Evolutionary conservation across 2,888 invertebrate genomes (phyloP).

Genomic region (Euplagia quadripunctaria): DNA sequence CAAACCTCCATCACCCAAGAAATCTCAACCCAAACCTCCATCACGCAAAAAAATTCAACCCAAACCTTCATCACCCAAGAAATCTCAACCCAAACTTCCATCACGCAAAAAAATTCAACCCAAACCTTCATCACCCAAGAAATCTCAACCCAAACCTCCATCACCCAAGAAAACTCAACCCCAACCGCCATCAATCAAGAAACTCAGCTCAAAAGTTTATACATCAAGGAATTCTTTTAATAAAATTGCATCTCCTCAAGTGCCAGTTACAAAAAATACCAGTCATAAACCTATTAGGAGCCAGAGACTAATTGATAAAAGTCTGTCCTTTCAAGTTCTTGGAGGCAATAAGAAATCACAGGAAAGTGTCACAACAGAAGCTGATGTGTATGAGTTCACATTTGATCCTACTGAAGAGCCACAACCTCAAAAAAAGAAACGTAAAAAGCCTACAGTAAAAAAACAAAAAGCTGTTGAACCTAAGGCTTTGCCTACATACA

Average conservation of each 20-base stretch:
- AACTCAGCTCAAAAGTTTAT: neutral
- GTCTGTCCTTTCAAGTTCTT: slow-evolving; percentile 67
- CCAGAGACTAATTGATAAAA: slow-evolving; percentile 55
- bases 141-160: no score
- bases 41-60: no score
- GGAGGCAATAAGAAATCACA: slow-evolving; percentile 61
- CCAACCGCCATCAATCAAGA: neutral
- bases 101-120: slow-evolving; percentile 1
- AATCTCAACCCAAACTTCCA: no score
- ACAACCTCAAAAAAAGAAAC: slow-evolving; percentile 75
- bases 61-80: no score
- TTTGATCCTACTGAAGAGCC: slow-evolving; percentile 83
- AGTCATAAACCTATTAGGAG: slow-evolving; percentile 29
- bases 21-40: no score
- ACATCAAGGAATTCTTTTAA: neutral
- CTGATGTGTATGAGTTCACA: slow-evolving; percentile 83
- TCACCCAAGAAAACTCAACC: no score
- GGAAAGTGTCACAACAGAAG: slow-evolving; percentile 56
- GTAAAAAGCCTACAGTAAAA: slow-evolving; percentile 60
- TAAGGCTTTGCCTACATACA: slow-evolving; percentile 60
- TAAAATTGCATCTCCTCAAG: slow-evolving; percentile 1
- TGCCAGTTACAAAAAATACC: slow-evolving; percentile 29
- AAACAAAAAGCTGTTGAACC: slow-evolving; percentile 60
- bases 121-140: no score
- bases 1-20: no score